phyloP scores from a whole-genome alignment of 2,113 vertebrate species.

The Ciconia maguari region DNA sequence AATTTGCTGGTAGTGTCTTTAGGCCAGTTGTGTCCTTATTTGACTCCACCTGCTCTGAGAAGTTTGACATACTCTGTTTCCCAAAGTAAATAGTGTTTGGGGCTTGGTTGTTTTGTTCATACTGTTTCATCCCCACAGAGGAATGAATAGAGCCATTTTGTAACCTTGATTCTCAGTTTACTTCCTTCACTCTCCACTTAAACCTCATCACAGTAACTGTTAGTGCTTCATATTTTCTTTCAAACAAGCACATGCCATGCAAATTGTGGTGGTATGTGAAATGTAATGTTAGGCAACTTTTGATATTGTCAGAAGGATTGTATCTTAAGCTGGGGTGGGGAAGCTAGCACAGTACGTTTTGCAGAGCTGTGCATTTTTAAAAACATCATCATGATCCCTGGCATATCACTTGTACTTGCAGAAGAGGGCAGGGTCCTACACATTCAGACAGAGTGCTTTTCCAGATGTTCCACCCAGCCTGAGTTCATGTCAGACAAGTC shows the following conservation, averaged over 20 bases:
- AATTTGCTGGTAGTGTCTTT: neutral
- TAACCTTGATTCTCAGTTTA: constrained; percentile 54
- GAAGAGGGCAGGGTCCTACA: constrained; percentile 11
- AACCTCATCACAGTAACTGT: neutral
- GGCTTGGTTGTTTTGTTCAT: constrained; percentile 42
- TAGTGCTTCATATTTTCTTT: constrained; percentile 29
- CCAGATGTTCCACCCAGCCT: neutral
- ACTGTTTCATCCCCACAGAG: neutral
- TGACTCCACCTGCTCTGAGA: constrained; percentile 40
- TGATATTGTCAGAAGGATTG: constrained; percentile 55
- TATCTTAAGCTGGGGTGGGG: constrained; percentile 60
- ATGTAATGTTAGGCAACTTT: constrained; percentile 24
- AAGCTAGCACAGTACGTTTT: constrained; percentile 17
- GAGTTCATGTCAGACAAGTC: neutral
- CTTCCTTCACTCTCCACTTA: constrained; percentile 41
- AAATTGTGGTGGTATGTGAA: constrained; percentile 25
- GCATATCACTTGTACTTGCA: neutral
- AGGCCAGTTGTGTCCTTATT: neutral
- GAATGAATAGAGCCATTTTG: constrained; percentile 42
- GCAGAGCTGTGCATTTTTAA: constrained; percentile 47
- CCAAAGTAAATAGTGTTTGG: constrained; percentile 34
- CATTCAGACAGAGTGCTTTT: neutral
- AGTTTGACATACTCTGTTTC: neutral
- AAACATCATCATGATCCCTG: neutral
- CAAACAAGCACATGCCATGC: constrained; percentile 23